Conservation (phyloP, 2,113 vertebrate genomes). For the Gasterosteus aculeatus region DNA sequence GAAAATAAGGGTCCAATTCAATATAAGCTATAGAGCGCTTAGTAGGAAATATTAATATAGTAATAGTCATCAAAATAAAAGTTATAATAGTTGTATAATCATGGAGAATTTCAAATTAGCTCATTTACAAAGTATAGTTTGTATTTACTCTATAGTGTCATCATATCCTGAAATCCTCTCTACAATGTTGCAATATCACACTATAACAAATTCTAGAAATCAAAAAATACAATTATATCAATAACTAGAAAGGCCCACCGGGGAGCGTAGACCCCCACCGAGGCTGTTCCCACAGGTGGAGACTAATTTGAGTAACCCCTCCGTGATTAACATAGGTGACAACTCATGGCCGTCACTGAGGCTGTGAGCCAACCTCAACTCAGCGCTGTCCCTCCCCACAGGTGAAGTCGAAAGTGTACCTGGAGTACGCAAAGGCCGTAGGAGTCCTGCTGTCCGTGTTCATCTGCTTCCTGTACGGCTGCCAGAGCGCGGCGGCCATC, state of each 20-base stretch:
- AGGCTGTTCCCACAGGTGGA: no score
- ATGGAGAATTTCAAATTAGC: neutral
- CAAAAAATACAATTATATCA: neutral
- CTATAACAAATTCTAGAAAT: neutral
- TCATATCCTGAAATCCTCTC: neutral
- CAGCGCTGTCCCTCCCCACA: slow-evolving; percentile 49
- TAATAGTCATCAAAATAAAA: neutral
- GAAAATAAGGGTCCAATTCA: neutral
- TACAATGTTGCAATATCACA: neutral
- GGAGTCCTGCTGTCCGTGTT: slow-evolving; percentile 78
- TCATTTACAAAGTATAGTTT: neutral
- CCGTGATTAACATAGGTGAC: no score
- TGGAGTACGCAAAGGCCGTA: slow-evolving; percentile 90
- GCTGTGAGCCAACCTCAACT: neutral
- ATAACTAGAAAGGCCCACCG: neutral
- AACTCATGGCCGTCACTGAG: neutral
- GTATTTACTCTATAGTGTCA: neutral
- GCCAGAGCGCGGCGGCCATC: slow-evolving; percentile 89
- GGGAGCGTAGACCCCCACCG: neutral
- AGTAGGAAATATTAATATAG: neutral
- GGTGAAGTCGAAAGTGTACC: slow-evolving; percentile 90
- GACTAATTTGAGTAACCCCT: no score
- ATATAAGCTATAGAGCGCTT: neutral
- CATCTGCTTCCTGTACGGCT: slow-evolving; percentile 87
- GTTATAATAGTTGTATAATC: neutral